These are phyloP conservation scores for Percopsis omiscomaycus DNA, from an alignment of 2,797 vertebrate species.

Conservation along the genomic window DNA sequence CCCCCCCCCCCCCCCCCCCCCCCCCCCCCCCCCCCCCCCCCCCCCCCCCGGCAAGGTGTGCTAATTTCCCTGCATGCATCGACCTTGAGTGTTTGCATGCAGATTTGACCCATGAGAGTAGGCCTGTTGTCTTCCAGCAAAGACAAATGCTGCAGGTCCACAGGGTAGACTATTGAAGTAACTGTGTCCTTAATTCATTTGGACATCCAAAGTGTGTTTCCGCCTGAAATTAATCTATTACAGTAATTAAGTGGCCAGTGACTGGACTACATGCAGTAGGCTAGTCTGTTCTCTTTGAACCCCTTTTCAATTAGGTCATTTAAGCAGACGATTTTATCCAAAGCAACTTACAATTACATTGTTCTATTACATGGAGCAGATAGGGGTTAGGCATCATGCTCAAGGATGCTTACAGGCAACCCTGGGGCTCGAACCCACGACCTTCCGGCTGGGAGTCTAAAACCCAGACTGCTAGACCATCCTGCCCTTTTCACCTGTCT, in stretches of 20 bases:
- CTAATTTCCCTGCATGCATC: neutral
- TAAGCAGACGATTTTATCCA: no score
- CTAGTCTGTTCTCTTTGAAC: slow-evolving; percentile 39
- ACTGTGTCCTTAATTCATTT: slow-evolving; percentile 44
- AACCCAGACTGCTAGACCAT: no score
- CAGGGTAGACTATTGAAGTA: slow-evolving; percentile 21
- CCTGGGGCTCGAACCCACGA: no score
- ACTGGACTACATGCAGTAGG: slow-evolving; percentile 19
- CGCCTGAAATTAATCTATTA: slow-evolving; percentile 41
- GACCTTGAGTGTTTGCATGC: neutral
- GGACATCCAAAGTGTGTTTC: slow-evolving; percentile 33
- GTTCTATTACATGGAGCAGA: no score
- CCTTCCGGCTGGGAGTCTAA: no score
- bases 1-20: no score
- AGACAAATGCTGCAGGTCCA: slow-evolving; percentile 1
- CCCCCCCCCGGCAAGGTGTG: neutral
- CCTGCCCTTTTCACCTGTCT: neutral
- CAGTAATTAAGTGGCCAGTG: slow-evolving; percentile 41
- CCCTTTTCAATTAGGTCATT: slow-evolving; percentile 1
- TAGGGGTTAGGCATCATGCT: no score
- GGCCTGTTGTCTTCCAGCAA: neutral
- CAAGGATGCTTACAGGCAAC: no score
- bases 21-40: no score
- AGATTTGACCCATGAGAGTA: neutral
- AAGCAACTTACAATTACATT: no score